Percentiles rank a stretch among this genome's conserved stretches.
Evolutionary conservation across 1,140 invertebrate species (phyloP).

Genomic region (Aplysia californica): DNA sequence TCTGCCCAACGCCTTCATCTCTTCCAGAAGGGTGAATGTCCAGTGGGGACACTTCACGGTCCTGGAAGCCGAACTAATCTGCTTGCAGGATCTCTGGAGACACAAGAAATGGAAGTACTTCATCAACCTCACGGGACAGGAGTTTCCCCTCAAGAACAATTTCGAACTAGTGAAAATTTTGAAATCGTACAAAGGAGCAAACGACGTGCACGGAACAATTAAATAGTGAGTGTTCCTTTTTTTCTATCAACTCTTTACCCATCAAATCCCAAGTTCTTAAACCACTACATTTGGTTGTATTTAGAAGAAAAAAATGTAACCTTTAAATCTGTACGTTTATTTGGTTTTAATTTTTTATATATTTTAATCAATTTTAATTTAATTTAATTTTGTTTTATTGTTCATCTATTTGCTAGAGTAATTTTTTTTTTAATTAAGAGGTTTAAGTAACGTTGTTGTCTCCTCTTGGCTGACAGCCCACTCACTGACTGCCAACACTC

Average conservation of each 20-base stretch:
- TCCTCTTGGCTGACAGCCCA: too few species aligned
- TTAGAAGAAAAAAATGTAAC: not conserved
- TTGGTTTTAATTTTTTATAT: not conserved
- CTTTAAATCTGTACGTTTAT: not conserved
- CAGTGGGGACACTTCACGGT: conserved; percentile 43
- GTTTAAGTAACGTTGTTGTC: too few species aligned
- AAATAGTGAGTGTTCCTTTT: conserved; percentile 24
- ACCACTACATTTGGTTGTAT: not conserved
- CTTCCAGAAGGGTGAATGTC: conserved; percentile 35
- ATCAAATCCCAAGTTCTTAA: not conserved
- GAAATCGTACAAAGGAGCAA: conserved; percentile 44
- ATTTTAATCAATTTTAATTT: not conserved
- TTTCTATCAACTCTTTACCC: not conserved
- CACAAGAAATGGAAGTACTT: conserved; percentile 51
- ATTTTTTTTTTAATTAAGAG: too few species aligned
- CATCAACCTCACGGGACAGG: conserved; percentile 54
- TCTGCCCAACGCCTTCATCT: conserved; percentile 56
- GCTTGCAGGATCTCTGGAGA: conserved; percentile 40
- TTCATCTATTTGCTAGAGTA: too few species aligned
- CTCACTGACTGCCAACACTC: too few species aligned
- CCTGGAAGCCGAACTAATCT: conserved; percentile 44
- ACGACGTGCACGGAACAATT: conserved; percentile 35
- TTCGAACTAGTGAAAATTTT: conserved; percentile 49
- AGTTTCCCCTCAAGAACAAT: conserved; percentile 58
- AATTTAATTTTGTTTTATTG: too few species aligned